These are phyloP conservation scores for Lepilemur ruficaudatus DNA, from an alignment of 2,797 vertebrate species.

Conservation along the genomic window DNA sequence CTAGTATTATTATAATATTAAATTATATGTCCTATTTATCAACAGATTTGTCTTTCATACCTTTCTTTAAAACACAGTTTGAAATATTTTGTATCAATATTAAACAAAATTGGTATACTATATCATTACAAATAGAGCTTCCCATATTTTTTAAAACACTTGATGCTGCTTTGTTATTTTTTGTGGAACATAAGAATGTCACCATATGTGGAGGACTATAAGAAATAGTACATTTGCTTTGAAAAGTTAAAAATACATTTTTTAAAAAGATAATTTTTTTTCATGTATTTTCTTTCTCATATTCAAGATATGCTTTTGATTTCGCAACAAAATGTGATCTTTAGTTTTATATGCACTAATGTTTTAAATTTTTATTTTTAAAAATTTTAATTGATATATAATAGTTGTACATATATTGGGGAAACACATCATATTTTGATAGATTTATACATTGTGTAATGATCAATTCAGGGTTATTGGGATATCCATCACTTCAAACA, in stretches of 20 bases:
- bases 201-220: not conserved
- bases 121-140: not conserved
- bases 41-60: not conserved
- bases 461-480: not conserved
- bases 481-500: not conserved
- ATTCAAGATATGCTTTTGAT: not conserved
- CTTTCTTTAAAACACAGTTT: conserved; percentile 16
- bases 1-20: conserved; percentile 24
- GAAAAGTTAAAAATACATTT: conserved; percentile 28
- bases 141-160: not conserved
- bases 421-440: not conserved
- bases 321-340: not conserved
- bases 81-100: not conserved
- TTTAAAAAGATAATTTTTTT: not conserved
- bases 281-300: not conserved
- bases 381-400: not conserved
- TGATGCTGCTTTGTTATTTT: not conserved
- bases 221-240: not conserved
- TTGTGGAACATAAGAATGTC: not conserved
- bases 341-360: not conserved
- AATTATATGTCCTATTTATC: conserved; percentile 15
- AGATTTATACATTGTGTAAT: too few species aligned
- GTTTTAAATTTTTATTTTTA: not conserved
- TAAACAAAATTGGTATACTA: conserved; percentile 25
- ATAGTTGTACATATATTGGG: not conserved